A percentile compares a stretch with the other conserved stretches of the same genome.
These are phyloP conservation scores for Mus caroli DNA, from an alignment of 2,797 vertebrate species.

Conservation along the genomic window DNA sequence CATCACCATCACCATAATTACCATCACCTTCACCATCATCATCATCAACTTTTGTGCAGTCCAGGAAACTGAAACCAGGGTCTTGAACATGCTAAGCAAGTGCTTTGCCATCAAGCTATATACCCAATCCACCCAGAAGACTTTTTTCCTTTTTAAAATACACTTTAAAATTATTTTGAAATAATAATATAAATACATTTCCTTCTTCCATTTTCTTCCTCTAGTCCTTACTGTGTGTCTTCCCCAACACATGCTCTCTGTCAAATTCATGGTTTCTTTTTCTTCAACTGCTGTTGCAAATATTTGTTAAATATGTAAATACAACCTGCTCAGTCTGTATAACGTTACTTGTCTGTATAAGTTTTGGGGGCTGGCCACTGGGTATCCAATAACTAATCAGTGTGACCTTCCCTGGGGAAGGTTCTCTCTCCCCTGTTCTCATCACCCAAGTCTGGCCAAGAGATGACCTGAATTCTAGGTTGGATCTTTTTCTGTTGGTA, in stretches of 20 bases:
- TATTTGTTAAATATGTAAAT: neutral
- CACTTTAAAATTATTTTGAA: neutral
- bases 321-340: neutral
- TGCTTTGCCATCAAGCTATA: neutral
- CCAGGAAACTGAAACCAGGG: neutral
- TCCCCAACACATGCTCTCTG: neutral
- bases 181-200: neutral
- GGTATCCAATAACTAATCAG: neutral
- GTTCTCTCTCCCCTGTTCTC: neutral
- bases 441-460: neutral
- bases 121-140: neutral
- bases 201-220: neutral
- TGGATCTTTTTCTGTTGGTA: neutral
- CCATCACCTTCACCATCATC: neutral
- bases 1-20: neutral
- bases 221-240: neutral
- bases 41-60: neutral
- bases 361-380: neutral
- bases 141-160: neutral
- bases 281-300: neutral
- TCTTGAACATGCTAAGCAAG: neutral
- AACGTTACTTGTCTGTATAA: neutral
- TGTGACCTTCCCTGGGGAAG: neutral
- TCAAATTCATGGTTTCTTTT: neutral
- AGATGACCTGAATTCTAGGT: neutral